These are phyloP conservation scores for Pelobates cultripes DNA, from an alignment of 2,797 vertebrate genomes.

Conservation along the genomic window DNA sequence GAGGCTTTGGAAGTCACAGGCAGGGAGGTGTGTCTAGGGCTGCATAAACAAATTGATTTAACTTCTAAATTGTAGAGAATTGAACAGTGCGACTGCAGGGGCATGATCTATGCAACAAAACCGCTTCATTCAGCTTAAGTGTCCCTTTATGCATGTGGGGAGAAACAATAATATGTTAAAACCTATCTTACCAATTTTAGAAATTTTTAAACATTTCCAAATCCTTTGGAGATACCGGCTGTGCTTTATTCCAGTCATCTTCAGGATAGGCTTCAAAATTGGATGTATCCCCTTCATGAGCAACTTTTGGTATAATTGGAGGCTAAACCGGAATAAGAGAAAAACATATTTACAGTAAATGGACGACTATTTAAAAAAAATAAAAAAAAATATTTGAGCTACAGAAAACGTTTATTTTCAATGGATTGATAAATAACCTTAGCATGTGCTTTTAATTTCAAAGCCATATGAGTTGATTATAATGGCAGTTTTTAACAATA, in stretches of 20 bases:
- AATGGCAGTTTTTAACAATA: not conserved
- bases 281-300: slow-evolving; percentile 91
- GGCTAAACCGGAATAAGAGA: slow-evolving; percentile 72
- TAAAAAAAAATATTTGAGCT: not conserved
- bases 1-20: too few relatives aligned
- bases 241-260: slow-evolving; percentile 87
- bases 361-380: not conserved
- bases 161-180: not conserved
- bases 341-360: not conserved
- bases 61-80: too few relatives aligned
- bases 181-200: slow-evolving; percentile 66
- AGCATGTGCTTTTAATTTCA: not conserved
- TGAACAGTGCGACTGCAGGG: too few relatives aligned
- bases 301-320: slow-evolving; percentile 91
- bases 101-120: too few relatives aligned
- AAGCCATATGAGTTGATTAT: not conserved
- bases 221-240: slow-evolving; percentile 84
- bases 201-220: slow-evolving; percentile 94
- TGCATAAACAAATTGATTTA: too few relatives aligned
- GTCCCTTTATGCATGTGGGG: too few relatives aligned
- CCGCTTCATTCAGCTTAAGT: too few relatives aligned
- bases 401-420: not conserved
- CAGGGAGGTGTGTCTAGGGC: too few relatives aligned
- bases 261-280: slow-evolving; percentile 96
- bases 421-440: not conserved